Conservation (phyloP, 2,797 vertebrate species). For the Galago senegalensis region DNA sequence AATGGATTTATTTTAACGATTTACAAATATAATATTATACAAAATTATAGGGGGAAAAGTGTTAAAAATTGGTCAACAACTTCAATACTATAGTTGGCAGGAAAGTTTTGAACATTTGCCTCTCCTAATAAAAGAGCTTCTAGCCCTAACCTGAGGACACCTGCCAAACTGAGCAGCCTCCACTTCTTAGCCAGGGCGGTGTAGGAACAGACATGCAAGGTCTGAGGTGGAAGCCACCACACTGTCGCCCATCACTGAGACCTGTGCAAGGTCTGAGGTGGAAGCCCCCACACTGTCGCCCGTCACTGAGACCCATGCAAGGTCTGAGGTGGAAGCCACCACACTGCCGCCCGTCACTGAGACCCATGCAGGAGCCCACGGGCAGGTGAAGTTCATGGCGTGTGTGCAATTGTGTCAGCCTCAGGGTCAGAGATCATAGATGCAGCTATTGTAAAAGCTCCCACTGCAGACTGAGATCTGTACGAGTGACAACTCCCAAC, state of each 20-base stretch:
- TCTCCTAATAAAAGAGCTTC: neutral
- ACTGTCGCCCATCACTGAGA: rapidly evolving
- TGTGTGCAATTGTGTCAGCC: rapidly evolving
- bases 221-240: neutral
- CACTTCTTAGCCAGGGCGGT: rapidly evolving
- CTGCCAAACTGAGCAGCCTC: neutral
- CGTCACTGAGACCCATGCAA: neutral
- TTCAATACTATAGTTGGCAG: neutral
- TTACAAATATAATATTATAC: neutral
- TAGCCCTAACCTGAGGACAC: rapidly evolving
- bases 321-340: neutral
- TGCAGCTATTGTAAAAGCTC: too few relatives aligned
- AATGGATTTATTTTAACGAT: neutral
- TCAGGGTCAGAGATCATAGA: rapidly evolving
- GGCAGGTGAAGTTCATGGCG: neutral
- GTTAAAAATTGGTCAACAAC: neutral
- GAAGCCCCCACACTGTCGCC: rapidly evolving
- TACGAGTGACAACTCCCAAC: neutral
- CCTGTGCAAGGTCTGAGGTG: neutral
- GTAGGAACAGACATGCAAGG: neutral
- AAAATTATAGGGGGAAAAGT: neutral
- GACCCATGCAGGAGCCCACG: neutral
- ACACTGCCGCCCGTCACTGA: too few relatives aligned
- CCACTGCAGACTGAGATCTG: rapidly evolving
- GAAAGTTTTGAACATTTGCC: neutral